Evolutionary conservation across 2,888 invertebrate genomes (phyloP).

Genomic region (Acheta domesticus): DNA sequence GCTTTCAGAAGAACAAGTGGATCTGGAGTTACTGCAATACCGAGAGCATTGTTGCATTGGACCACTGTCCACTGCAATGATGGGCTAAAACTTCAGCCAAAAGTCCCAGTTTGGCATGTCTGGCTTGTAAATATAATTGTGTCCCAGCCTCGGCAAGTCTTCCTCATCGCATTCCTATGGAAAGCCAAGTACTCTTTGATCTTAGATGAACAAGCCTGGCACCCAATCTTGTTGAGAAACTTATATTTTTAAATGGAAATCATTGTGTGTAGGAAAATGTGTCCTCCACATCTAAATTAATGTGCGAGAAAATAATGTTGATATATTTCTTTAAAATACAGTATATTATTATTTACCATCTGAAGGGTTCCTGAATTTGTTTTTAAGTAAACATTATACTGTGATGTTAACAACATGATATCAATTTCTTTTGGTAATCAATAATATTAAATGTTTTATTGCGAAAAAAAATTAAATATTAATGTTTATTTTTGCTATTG

Average conservation of each 20-base stretch:
- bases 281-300: no score
- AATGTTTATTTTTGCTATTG: no score
- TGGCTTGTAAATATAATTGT: conserved; percentile 49
- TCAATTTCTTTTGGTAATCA: no score
- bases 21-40: conserved; percentile 51
- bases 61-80: conserved; percentile 51
- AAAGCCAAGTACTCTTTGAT: conserved; percentile 46
- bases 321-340: no score
- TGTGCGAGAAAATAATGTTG: no score
- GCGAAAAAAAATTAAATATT: no score
- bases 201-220: conserved; percentile 46
- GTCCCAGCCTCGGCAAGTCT: conserved; percentile 51
- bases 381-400: no score
- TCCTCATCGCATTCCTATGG: conserved; percentile 46
- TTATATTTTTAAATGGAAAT: conserved; percentile 48
- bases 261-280: conserved; percentile 24
- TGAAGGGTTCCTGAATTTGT: no score
- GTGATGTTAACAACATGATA: no score
- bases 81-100: conserved; percentile 45
- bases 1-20: conserved; percentile 48
- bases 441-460: no score
- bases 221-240: conserved; percentile 47
- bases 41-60: conserved; percentile 48
- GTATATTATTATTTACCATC: no score
- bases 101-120: conserved; percentile 47